These are phyloP conservation scores for Drosophila erecta DNA, from an alignment of 1,140 invertebrate species.

Conservation along the genomic window DNA sequence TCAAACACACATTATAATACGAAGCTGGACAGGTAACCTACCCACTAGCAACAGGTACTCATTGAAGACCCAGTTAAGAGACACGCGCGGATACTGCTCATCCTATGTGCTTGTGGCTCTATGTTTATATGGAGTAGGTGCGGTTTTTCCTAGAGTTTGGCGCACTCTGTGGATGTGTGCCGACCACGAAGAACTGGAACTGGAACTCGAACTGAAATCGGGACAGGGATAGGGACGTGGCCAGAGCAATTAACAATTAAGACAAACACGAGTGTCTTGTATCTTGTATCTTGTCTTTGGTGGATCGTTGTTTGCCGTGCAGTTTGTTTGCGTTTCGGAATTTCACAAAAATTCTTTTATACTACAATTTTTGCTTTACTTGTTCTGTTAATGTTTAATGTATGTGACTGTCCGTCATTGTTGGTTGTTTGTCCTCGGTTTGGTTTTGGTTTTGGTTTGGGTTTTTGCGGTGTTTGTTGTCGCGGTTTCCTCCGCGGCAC, in stretches of 20 bases:
- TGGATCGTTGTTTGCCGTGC: constrained; percentile 49
- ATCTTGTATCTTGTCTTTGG: constrained; percentile 63
- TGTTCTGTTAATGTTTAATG: constrained; percentile 61
- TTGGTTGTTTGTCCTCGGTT: constrained; percentile 27
- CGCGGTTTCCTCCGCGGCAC: constrained; percentile 64
- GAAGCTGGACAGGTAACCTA: constrained; percentile 49
- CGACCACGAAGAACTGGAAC: constrained; percentile 17
- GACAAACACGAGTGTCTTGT: constrained; percentile 51
- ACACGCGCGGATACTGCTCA: constrained; percentile 67
- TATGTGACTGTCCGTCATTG: constrained; percentile 52
- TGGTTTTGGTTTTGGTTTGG: constrained; percentile 34
- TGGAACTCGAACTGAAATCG: constrained; percentile 6
- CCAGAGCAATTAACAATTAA: constrained; percentile 62
- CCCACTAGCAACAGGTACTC: constrained; percentile 57
- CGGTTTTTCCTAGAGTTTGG: constrained; percentile 58
- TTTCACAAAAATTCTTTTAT: constrained; percentile 78
- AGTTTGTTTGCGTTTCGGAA: constrained; percentile 73
- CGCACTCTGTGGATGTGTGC: constrained; percentile 39
- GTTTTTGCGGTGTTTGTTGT: constrained; percentile 74
- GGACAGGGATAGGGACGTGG: constrained; percentile 27
- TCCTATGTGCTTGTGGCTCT: constrained; percentile 13
- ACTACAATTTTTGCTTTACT: constrained; percentile 56
- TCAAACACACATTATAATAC: constrained; percentile 67
- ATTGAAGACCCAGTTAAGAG: constrained; percentile 32
- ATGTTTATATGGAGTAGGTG: constrained; percentile 55